A percentile compares a stretch with the other conserved stretches of the same genome.
Evolutionary conservation across 1,140 invertebrate genomes (phyloP).

Genomic region (Mycetomoellerius zeteki): DNA sequence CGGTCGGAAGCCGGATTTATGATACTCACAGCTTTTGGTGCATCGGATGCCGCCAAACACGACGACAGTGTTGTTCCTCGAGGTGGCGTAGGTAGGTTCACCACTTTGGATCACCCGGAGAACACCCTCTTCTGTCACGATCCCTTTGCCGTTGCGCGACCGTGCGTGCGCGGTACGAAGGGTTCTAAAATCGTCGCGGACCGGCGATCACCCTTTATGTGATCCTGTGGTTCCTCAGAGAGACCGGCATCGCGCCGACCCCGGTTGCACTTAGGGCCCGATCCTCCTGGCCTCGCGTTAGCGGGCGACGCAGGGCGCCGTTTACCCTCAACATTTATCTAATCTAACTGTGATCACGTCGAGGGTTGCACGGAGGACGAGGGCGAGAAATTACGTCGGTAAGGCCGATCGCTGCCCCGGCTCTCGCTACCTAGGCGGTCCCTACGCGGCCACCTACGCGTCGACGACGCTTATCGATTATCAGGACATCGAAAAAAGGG

Average conservation of each 20-base stretch:
- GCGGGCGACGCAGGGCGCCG: conserved; percentile 61
- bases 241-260: conserved; percentile 78
- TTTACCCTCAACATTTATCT: conserved; percentile 73
- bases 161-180: conserved; percentile 34
- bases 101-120: conserved; percentile 35
- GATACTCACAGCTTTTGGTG: conserved; percentile 71
- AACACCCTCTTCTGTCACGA: conserved; percentile 28
- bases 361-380: conserved; percentile 48
- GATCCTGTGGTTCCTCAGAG: conserved; percentile 84
- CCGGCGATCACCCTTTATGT: conserved; percentile 79
- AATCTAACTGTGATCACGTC: conserved; percentile 28
- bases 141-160: conserved; percentile 30
- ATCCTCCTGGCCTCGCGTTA: conserved; percentile 56
- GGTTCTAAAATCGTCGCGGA: conserved; percentile 6
- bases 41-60: conserved; percentile 61
- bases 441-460: conserved; percentile 61
- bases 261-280: conserved; percentile 43
- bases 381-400: conserved; percentile 67
- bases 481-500: conserved; percentile 79
- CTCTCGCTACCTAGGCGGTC: conserved; percentile 61
- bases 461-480: conserved; percentile 77
- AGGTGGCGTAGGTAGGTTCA: conserved; percentile 31
- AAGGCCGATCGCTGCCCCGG: conserved; percentile 71
- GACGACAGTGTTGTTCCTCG: conserved; percentile 45
- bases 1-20: conserved; percentile 5